Percentiles rank a stretch among this genome's conserved stretches.
These are phyloP conservation scores for Antheraea yamamai DNA, from an alignment of 2,888 invertebrate genomes.

Conservation along the genomic window DNA sequence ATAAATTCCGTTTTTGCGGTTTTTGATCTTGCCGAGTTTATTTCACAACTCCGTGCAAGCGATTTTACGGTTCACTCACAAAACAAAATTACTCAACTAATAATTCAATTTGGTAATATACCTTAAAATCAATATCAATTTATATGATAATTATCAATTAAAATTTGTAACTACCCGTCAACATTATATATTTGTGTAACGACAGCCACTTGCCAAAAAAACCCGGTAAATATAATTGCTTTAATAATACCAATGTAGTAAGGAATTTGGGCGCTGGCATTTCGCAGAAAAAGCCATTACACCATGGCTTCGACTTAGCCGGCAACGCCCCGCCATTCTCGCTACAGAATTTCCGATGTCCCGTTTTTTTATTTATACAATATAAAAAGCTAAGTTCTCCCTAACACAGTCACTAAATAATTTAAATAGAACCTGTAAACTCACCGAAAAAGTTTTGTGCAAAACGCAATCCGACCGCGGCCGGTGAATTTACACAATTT, in stretches of 20 bases:
- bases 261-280: slow-evolving; percentile 60
- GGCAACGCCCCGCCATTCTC: slow-evolving; percentile 67
- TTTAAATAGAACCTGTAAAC: slow-evolving; percentile 38
- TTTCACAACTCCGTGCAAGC: not conserved
- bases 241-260: slow-evolving; percentile 33
- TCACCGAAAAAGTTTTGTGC: slow-evolving; percentile 79
- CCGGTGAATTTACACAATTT: slow-evolving; percentile 80
- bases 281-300: slow-evolving; percentile 66
- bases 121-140: not conserved
- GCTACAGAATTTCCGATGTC: slow-evolving; percentile 38
- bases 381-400: slow-evolving; percentile 30
- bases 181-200: not conserved
- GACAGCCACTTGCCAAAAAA: not conserved
- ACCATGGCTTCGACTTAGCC: slow-evolving; percentile 52
- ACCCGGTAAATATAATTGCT: not conserved
- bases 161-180: not conserved
- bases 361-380: slow-evolving; percentile 33
- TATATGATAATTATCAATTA: not conserved
- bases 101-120: not conserved
- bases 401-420: slow-evolving; percentile 25
- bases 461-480: slow-evolving; percentile 75
- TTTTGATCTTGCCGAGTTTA: not conserved
- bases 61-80: not conserved
- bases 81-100: not conserved
- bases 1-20: not conserved